These are phyloP conservation scores for Toxotes lorentzi DNA, from an alignment of 2,797 vertebrate species.

Conservation along the genomic window DNA sequence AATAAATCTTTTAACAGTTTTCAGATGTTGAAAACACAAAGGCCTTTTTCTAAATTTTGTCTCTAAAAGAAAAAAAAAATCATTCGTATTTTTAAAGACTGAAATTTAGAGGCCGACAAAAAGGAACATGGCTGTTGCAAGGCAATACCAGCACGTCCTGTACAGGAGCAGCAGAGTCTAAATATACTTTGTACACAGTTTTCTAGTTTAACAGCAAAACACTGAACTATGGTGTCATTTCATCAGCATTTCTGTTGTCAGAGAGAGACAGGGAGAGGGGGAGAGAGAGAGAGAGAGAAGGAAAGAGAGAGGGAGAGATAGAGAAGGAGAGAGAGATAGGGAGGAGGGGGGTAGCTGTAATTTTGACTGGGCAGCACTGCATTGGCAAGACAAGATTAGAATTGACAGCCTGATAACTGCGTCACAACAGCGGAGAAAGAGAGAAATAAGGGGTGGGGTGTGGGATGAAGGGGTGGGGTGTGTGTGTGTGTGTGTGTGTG, in stretches of 20 bases:
- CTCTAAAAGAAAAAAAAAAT: background rate
- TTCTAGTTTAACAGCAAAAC: slow-evolving; percentile 62
- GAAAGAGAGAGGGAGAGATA: slow-evolving; percentile 7
- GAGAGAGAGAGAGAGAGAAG: slow-evolving; percentile 27
- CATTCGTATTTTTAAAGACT: background rate
- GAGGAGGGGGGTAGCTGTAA: slow-evolving; percentile 69
- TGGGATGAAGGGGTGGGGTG: slow-evolving; percentile 40
- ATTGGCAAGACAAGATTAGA: slow-evolving; percentile 84
- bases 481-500: too few relatives aligned
- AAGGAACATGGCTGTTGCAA: slow-evolving; percentile 25
- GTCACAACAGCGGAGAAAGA: slow-evolving; percentile 77
- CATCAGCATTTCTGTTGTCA: slow-evolving; percentile 76
- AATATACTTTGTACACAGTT: slow-evolving; percentile 62
- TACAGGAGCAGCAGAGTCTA: slow-evolving; percentile 26
- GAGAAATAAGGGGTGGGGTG: slow-evolving; percentile 31
- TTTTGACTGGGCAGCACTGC: slow-evolving; percentile 83
- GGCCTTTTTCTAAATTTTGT: background rate
- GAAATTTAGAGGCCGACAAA: slow-evolving; percentile 9
- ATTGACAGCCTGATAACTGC: slow-evolving; percentile 85
- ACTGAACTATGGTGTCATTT: slow-evolving; percentile 69
- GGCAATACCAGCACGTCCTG: slow-evolving; percentile 36
- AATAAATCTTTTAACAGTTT: too few relatives aligned
- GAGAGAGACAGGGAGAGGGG: slow-evolving; percentile 21
- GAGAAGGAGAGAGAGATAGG: slow-evolving; percentile 47
- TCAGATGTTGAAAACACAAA: background rate